Base-by-base conservation (phyloP, 2,113 vertebrate species). In the Excalfactoria chinensis region DNA sequence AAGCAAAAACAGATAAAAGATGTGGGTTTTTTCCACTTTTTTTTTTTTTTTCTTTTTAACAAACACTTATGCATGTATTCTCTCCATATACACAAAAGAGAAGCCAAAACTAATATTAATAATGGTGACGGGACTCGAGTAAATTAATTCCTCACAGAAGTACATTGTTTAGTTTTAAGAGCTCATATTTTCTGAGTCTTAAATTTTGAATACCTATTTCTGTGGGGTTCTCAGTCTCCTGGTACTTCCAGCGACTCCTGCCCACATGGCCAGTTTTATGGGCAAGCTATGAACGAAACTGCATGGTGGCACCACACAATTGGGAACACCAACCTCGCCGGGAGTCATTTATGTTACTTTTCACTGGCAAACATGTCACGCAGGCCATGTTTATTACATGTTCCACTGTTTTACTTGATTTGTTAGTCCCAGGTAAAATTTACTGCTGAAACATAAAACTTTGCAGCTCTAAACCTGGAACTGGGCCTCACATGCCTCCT, bases 131-230 rank as follows among this genome's bases (percentile, higher is more conserved):
- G 51, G 82, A 71, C 72, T 74, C 2, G 0, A 71, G 84, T 71
- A 96, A 94, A 95, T 93, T 91, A 95, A 96, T 96, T 96, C 93
- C 89, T 94, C 89, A 96, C 93, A 96, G 72, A 91, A 96, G 94
- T 89, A 86, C 91, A 93, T 96, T 96, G 91, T 96, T 96, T 89
- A 77, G 89, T 94, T 96, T 96, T 96, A 96, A 96, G 95, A 96
- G 89, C 93, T 94, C 96, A 93, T 96, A 95, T 96, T 96, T 96
- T 96, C 16, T 0, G 88, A 93, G 93, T 95, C 95, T 96, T 96
- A 96, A 96, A 96, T 96, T 96, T 93, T 96, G 91, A 96, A 91
- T 95, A 94, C 94, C 93, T 92, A 71, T 93, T 96, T 96, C 96
- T 92, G 48, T 71, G 84, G 84, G 64, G 60, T 56, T 95, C 92